These are phyloP conservation scores for Hirtodrosophila trivittata DNA, from an alignment of 2,888 invertebrate species.

Conservation along the genomic window DNA sequence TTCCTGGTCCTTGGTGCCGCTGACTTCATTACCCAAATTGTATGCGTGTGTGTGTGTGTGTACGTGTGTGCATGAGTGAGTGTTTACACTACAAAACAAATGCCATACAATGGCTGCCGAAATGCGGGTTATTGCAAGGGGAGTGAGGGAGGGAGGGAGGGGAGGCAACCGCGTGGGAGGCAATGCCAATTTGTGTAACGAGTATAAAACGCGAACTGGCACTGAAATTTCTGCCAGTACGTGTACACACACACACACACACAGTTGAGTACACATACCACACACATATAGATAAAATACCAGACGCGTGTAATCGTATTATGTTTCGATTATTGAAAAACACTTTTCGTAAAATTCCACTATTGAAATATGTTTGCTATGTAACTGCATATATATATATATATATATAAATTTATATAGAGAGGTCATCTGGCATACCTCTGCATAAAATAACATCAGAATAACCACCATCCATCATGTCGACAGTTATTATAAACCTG, in stretches of 20 bases:
- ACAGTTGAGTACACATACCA: not conserved
- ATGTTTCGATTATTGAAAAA: slow-evolving; percentile 60
- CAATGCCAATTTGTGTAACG: slow-evolving; percentile 32
- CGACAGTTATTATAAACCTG: no score
- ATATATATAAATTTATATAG: no score
- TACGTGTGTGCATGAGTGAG: slow-evolving; percentile 46
- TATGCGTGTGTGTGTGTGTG: slow-evolving; percentile 43
- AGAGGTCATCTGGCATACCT: no score
- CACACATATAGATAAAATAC: not conserved
- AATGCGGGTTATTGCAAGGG: slow-evolving; percentile 2
- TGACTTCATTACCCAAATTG: slow-evolving; percentile 69
- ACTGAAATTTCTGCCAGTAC: slow-evolving; percentile 8
- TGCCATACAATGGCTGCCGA: slow-evolving; percentile 47
- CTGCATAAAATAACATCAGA: no score
- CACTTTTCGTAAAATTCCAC: slow-evolving; percentile 43
- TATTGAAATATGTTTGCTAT: slow-evolving; percentile 22
- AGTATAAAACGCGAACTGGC: slow-evolving; percentile 41
- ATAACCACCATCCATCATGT: no score
- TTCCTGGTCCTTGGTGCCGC: slow-evolving; percentile 48
- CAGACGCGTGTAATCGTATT: slow-evolving; percentile 19
- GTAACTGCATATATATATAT: no score
- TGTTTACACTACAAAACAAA: slow-evolving; percentile 63
- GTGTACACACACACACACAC: slow-evolving; percentile 9
- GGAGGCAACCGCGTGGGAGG: slow-evolving; percentile 1
- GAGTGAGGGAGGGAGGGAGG: slow-evolving; percentile 2